Evolutionary conservation across 2,888 invertebrate species (phyloP), one percentile per base, ranked within the genome.

Genomic region (Syrista parreyssii): DNA sequence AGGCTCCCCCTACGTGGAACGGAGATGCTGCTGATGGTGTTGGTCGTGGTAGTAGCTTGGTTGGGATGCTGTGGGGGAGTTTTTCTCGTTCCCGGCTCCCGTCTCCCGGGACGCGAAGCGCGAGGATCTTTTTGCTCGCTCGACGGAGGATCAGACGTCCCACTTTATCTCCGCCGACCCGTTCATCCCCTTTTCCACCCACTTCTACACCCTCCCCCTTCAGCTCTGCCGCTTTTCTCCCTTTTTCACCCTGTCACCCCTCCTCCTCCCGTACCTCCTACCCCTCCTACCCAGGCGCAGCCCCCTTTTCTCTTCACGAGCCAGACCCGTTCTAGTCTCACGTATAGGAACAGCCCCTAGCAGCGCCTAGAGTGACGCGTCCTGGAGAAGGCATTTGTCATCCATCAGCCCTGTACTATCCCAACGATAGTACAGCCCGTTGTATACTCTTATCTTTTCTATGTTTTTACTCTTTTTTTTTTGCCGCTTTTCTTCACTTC

Each of bases 161-260:
- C 90, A 90, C 91, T 91, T 91, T 91, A 91, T 91, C 91, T 88
- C 84, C 91, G 92, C 92, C 93, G 93, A 91, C 91, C 92, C 92
- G 93, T 93, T 92, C 93, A 91, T 93, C 92, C 90, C 87, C 88
- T 88, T 87, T 87, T 88, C 90, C 78, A 82, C 79, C 75, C 79
- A 79, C 83, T 82, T 77, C 79, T 76, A 84, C 87, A 89, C 85
- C 88, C 79, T 83, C 79, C 81, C 92, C 92, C 92, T 92, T 92
- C 92, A 93, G 93, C 93, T 89, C 90, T 89, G 90, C 87, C 88
- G 89, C 88, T 88, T 91, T 93, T 93, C 93, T 92, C 92, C 92
- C 82, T 92, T 92, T 92, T 80, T 73, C 73, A 92, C 92, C 72
- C 86, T 82, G 81, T 78, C 79, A 81, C 78, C 82, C 92, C 92